phyloP scores from a whole-genome alignment of 1,140 invertebrate genomes.

The Pomacea maculata region DNA sequence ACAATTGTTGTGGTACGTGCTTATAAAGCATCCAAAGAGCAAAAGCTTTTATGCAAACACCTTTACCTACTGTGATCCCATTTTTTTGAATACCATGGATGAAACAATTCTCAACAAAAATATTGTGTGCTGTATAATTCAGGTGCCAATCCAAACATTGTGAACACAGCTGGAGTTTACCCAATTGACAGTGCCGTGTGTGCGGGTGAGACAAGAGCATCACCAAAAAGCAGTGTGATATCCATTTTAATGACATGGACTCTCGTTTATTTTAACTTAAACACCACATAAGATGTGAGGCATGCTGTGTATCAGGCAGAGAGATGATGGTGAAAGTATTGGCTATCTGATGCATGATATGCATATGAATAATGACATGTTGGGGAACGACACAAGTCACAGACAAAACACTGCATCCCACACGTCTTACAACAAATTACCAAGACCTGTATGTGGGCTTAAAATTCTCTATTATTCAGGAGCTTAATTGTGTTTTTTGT shows the following conservation, averaged over 20 bases:
- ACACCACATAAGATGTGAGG: background rate
- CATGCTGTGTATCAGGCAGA: background rate
- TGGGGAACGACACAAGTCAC: too few species aligned
- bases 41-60: too few species aligned
- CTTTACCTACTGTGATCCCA: background rate
- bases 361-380: background rate
- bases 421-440: too few species aligned
- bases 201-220: constrained; percentile 32
- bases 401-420: too few species aligned
- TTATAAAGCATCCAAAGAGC: too few species aligned
- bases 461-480: too few species aligned
- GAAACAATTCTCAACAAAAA: background rate
- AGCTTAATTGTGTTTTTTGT: too few species aligned
- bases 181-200: constrained; percentile 55
- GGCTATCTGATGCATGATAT: background rate
- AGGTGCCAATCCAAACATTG: constrained; percentile 47
- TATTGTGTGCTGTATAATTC: constrained; percentile 7
- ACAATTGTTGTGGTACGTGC: too few species aligned
- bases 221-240: background rate
- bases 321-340: background rate
- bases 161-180: constrained; percentile 45
- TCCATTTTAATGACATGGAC: too few species aligned
- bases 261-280: background rate
- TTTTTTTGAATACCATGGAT: background rate
- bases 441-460: too few species aligned